Conservation (phyloP, 2,888 invertebrate species). For the Drosophila neotestacea region DNA sequence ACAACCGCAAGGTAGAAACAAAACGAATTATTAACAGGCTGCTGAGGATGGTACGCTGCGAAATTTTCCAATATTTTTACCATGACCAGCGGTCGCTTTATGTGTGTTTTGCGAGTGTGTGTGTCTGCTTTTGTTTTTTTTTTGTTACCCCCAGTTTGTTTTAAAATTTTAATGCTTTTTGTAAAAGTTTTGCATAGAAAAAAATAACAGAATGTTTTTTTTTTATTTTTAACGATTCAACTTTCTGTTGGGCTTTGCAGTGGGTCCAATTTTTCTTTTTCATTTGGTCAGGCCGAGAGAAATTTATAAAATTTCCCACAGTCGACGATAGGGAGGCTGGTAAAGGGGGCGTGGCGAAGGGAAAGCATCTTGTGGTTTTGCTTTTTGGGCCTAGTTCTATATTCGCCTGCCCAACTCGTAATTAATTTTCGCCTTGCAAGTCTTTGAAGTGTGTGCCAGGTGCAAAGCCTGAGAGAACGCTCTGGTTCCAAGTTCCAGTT, state of each 20-base stretch:
- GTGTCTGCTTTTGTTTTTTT: neutral
- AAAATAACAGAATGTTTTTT: constrained; percentile 20
- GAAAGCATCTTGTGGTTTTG: constrained; percentile 57
- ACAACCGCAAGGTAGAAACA: constrained; percentile 60
- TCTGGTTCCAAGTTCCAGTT: neutral
- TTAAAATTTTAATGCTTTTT: constrained; percentile 70
- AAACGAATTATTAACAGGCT: constrained; percentile 62
- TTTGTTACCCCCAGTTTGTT: constrained; percentile 24
- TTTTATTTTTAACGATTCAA: constrained; percentile 68
- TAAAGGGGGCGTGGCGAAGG: constrained; percentile 13
- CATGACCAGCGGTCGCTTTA: constrained; percentile 38
- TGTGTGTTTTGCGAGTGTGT: neutral
- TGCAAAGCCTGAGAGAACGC: neutral
- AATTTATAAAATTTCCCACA: constrained; percentile 66
- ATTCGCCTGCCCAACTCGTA: constrained; percentile 46
- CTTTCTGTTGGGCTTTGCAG: constrained; percentile 54
- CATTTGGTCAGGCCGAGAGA: constrained; percentile 48
- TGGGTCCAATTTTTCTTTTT: constrained; percentile 52
- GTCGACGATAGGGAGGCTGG: constrained; percentile 40
- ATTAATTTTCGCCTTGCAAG: constrained; percentile 56
- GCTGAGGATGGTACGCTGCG: constrained; percentile 4
- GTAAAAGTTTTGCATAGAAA: constrained; percentile 58
- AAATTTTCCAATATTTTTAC: constrained; percentile 52
- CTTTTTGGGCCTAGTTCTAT: constrained; percentile 42
- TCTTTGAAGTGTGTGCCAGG: constrained; percentile 39